phyloP scores from a whole-genome alignment of 1,140 invertebrate species.

The Halictus rubicundus region DNA sequence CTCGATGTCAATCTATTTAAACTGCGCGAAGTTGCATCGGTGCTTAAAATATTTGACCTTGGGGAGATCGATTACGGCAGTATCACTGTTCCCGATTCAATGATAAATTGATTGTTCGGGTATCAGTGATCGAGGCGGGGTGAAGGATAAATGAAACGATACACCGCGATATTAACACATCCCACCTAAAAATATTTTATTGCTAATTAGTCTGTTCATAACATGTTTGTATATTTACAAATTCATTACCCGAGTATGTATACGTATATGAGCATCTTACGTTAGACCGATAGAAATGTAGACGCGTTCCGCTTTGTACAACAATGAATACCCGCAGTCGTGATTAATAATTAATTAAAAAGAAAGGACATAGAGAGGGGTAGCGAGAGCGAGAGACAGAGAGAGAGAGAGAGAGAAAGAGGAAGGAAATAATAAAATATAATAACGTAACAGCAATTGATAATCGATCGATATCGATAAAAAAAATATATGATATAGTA shows the following conservation, averaged over 20 bases:
- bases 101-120: too few species aligned
- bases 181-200: constrained; percentile 38
- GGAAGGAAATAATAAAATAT: too few species aligned
- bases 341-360: not conserved
- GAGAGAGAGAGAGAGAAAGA: too few species aligned
- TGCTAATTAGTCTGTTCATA: constrained; percentile 14
- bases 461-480: constrained; percentile 26
- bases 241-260: constrained; percentile 29
- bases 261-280: constrained; percentile 29
- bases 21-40: too few species aligned
- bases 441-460: not conserved
- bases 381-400: too few species aligned
- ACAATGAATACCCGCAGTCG: constrained; percentile 5
- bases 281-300: constrained; percentile 18
- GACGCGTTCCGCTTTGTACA: constrained; percentile 19
- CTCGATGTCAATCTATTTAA: too few species aligned
- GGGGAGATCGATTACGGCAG: too few species aligned
- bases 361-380: not conserved
- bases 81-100: too few species aligned
- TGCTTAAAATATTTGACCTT: too few species aligned
- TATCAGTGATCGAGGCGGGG: too few species aligned
- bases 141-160: not conserved
- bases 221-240: constrained; percentile 54
- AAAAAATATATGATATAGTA: constrained; percentile 24
- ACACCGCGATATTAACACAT: not conserved